Evolutionary conservation across 2,113 vertebrate species (phyloP), one percentile per base, ranked within the genome.

Genomic region (Pseudopodoces humilis): DNA sequence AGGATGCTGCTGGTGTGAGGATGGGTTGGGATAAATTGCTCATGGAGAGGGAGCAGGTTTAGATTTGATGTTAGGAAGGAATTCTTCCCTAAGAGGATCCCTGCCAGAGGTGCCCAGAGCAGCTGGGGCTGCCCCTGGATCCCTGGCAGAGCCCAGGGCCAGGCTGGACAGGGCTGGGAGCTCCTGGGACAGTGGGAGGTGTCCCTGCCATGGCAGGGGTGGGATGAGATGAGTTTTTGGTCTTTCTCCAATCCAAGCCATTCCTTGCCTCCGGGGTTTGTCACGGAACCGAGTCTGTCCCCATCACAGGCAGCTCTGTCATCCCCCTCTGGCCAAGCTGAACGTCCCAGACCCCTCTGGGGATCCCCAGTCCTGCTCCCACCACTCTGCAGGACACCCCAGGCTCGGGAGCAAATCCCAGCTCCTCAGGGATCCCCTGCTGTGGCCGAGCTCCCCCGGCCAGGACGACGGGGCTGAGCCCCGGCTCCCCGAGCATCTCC

Each of bases 371-470:
- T 44, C 49, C 82, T 5, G 3, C 23, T 84, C 58, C 72, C 11
- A 2, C 23, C 39, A 1, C 68, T 23, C 10, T 1, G 2, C 41
- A 74, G 65, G 21, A 3, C 63, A 15, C 10, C 0, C 27, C 3
- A 8, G 58, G 68, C 63, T 9, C 0, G 0, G 62, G 22, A 56
- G 16, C 69, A 70, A 64, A 82, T 3, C 70, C 58, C 4, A n/a
- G 53, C 49, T 59, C 16, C 41, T 65, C 7, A 1, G 0, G 1
- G 83, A 11, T 4, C 10, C n/a, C 30, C 13, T 1, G 3, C 22
- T 2, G 17, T 0, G 8, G n/a, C 49, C 74, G 5, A 9, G 12
- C 71, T 37, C 7, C 2, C 77, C 19, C 52, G 55, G 60, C 33
- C 50, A 50, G 79, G 46, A 4, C 0, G 14, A 37, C 1, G 50